phyloP scores from a whole-genome alignment of 2,797 vertebrate species.

The Muraenolepis orangiensis region DNA sequence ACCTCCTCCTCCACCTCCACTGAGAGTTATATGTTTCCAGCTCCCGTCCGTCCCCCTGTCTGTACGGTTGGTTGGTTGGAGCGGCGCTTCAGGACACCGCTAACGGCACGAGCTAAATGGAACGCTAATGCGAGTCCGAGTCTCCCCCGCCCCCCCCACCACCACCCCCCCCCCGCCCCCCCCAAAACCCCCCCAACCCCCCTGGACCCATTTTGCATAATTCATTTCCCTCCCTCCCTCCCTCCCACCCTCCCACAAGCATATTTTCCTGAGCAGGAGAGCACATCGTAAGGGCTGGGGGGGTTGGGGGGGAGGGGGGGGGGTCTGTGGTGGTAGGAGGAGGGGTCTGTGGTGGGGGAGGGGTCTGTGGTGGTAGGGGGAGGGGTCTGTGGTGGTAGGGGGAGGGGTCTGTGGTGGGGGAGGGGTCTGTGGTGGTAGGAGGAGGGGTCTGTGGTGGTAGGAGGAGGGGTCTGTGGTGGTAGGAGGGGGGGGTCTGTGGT shows the following conservation, averaged over 20 bases:
- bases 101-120: conserved; percentile 72
- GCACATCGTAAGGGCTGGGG: conserved; percentile 68
- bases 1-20: conserved; percentile 40
- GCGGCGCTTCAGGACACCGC: conserved; percentile 68
- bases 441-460: conserved; percentile 71
- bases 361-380: conserved; percentile 58
- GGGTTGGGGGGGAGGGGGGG: conserved; percentile 44
- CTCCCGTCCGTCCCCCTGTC: conserved; percentile 67
- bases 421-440: conserved; percentile 70
- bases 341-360: conserved; percentile 71
- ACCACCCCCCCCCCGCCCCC: no score
- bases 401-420: conserved; percentile 70
- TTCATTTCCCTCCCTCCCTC: conserved; percentile 84
- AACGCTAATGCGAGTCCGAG: conserved; percentile 77
- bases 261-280: conserved; percentile 69
- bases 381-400: no score
- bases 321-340: conserved; percentile 70
- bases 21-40: conserved; percentile 76
- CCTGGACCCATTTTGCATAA: conserved; percentile 77
- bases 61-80: conserved; percentile 70
- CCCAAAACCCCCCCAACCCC: no score
- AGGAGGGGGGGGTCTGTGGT: conserved; percentile 61
- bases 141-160: conserved; percentile 80
- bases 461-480: conserved; percentile 65
- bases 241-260: no score